Evolutionary conservation across 35 echinoderm and acorn worm genomes (phyloP).

Genomic region (Ophioderma brevispina): DNA sequence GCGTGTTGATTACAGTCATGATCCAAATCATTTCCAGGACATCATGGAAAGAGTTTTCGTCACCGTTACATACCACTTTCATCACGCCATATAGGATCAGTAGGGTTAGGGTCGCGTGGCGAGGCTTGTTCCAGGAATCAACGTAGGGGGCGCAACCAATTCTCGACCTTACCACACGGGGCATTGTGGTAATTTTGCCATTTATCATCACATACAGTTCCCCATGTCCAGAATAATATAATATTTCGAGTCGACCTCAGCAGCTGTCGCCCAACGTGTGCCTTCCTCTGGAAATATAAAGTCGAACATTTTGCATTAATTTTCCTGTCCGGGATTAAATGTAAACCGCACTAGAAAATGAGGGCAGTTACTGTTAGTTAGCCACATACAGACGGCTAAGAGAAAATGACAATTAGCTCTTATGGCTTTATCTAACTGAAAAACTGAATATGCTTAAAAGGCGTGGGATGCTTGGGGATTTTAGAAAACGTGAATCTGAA

Average conservation of each 20-base stretch:
- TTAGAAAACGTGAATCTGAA: too few species aligned
- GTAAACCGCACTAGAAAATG: too few species aligned
- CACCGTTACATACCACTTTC: not conserved
- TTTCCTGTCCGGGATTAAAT: too few species aligned
- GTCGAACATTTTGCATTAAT: not conserved
- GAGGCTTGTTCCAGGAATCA: not conserved
- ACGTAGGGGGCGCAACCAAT: not conserved
- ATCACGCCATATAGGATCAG: not conserved
- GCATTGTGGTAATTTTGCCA: not conserved
- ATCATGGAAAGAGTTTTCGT: not conserved
- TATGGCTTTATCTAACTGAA: too few species aligned
- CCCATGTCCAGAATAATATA: not conserved
- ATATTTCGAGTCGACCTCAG: not conserved
- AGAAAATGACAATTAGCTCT: too few species aligned
- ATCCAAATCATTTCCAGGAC: not conserved
- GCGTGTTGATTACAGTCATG: not conserved
- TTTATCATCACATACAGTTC: not conserved
- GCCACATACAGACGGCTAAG: too few species aligned
- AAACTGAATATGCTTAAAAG: too few species aligned
- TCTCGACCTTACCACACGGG: not conserved
- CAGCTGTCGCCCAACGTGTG: not conserved
- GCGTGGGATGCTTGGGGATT: too few species aligned
- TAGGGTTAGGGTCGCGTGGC: not conserved
- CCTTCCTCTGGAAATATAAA: not conserved
- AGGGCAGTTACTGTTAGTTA: too few species aligned